Base-by-base conservation (phyloP, 2,888 invertebrate species). In the Cordilura impudica region DNA sequence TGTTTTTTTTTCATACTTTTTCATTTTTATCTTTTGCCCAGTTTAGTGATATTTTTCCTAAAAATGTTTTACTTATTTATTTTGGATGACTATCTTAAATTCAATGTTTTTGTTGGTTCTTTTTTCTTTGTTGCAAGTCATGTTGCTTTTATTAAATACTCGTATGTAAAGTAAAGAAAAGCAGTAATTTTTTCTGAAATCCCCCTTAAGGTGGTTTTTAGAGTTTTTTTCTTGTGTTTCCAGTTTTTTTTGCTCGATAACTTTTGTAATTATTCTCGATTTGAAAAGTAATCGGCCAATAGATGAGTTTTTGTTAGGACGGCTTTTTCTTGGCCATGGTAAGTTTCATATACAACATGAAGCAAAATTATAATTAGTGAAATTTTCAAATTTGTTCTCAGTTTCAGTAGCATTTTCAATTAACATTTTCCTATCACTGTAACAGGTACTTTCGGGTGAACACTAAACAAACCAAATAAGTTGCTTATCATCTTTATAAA, bases 301-400 rank as follows among this genome's bases (percentile, higher is more conserved):
- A 60, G 29, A 66, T 31, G 43, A 49, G 31, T 21, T n/a, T 45
- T 23, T 4, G n/a, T 19, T 39, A 10, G 23, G 7, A 10, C 1
- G 12, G 10, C 1, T 45, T 29, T 19, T n/a, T 56, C 18, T 60
- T 4, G 8, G 23, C 6, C 43, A 10, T 61, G n/a, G 16, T 54
- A 2, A 45, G 29, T 19, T 47, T 43, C 16, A 63, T 56, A 78
- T 74, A 51, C 65, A 49, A 65, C 71, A 77, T 47, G 60, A 60
- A 61, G 67, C 66, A 71, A 74, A 66, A 66, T 66, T 71, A 66
- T 79, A 79, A 75, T 75, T 74, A 71, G 71, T 56, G 54, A 79
- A 74, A 71, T 78, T 71, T 53, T 6, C 5, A 29, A 70, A 70
- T 35, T 56, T 47, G 60, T 47, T 53, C 6, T 4, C 6, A 29